Percentiles rank a stretch among this genome's conserved stretches.
Evolutionary conservation across 2,797 vertebrate genomes (phyloP).

Genomic region (Gymnothorax javanicus): DNA sequence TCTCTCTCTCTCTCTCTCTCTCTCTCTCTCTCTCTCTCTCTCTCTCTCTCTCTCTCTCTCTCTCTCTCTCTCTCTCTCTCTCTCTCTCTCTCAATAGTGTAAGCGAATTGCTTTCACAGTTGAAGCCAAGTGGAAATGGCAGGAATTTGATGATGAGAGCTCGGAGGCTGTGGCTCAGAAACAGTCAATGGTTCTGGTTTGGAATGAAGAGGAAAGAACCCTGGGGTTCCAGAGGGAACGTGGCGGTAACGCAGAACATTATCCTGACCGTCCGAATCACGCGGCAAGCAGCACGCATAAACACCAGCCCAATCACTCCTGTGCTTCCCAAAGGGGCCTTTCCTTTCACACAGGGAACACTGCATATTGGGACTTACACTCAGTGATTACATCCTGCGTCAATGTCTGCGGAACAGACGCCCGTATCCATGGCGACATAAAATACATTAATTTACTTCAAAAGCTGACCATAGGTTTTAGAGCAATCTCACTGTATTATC

Average conservation of each 20-base stretch:
- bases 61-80: neutral
- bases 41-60: neutral
- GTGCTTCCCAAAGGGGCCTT: neutral
- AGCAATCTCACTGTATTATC: no score
- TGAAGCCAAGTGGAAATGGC: neutral
- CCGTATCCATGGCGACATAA: neutral
- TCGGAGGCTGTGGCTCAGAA: neutral
- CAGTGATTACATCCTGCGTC: neutral
- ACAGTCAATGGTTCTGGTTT: neutral
- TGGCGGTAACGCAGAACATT: neutral
- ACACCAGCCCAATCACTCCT: neutral
- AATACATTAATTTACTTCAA: neutral
- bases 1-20: neutral
- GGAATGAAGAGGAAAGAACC: neutral
- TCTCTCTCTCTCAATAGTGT: neutral
- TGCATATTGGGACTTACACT: slow-evolving; percentile 16
- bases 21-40: neutral
- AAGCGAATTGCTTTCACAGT: slow-evolving; percentile 8
- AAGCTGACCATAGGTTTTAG: no score
- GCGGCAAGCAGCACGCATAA: neutral
- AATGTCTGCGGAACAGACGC: neutral
- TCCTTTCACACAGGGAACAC: slow-evolving; percentile 16
- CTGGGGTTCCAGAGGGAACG: neutral
- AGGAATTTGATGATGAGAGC: neutral
- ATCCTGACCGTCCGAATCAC: neutral